Conservation (phyloP, 2,797 vertebrate species). For the Garrulus glandarius region DNA sequence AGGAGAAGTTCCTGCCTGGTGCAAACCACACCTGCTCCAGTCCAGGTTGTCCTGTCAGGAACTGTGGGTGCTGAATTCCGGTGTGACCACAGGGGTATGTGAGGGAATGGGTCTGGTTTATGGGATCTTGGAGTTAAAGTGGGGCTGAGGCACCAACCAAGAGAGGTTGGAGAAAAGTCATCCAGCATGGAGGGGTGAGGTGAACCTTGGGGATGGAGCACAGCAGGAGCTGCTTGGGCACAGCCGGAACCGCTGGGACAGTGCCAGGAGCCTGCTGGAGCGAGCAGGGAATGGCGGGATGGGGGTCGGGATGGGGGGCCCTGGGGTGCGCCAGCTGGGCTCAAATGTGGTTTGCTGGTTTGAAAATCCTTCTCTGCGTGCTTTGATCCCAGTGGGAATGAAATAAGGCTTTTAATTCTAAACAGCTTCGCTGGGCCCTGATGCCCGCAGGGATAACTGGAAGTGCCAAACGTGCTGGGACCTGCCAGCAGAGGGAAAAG, state of each 20-base stretch:
- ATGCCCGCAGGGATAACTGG: slow-evolving; percentile 33
- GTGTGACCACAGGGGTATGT: no score
- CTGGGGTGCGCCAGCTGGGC: neutral
- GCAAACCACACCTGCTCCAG: neutral
- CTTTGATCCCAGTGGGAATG: slow-evolving; percentile 58
- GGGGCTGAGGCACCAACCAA: neutral
- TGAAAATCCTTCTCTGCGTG: neutral
- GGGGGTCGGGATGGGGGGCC: neutral
- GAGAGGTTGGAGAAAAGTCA: neutral
- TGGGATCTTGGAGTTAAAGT: neutral
- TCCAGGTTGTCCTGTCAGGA: neutral
- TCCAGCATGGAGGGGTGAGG: neutral
- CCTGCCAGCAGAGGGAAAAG: slow-evolving; percentile 33
- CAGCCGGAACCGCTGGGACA: neutral
- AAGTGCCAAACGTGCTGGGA: neutral
- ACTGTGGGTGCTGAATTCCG: neutral
- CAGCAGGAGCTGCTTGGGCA: neutral
- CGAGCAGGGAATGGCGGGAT: neutral
- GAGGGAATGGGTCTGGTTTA: neutral
- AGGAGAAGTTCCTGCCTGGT: neutral
- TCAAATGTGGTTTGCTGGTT: slow-evolving; percentile 38
- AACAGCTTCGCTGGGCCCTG: slow-evolving; percentile 15
- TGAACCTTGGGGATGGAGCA: neutral
- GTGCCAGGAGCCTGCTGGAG: neutral
- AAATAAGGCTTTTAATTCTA: slow-evolving; percentile 33